A percentile compares a stretch with the other conserved stretches of the same genome.
phyloP scores from a whole-genome alignment of 2,888 invertebrate species.

The Troilus luridus region DNA sequence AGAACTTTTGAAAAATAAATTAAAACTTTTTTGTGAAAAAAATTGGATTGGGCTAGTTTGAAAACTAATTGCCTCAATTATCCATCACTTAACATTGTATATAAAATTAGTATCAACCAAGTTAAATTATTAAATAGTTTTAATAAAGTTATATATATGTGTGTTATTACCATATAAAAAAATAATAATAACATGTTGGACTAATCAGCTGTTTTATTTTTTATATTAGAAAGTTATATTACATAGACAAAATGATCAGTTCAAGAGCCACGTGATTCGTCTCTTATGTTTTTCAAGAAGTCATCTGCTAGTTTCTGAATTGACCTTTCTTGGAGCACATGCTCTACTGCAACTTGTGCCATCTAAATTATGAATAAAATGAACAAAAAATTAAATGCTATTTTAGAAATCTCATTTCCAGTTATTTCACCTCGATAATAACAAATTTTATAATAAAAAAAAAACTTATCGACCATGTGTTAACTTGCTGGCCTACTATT shows the following conservation, averaged over 20 bases:
- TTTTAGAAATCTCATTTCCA: no score
- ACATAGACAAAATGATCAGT: neutral
- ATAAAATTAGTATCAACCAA: no score
- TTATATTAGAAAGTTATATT: neutral
- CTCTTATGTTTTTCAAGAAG: conserved; percentile 50
- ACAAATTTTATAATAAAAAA: no score
- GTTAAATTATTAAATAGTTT: neutral
- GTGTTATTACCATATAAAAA: neutral
- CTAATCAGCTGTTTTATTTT: neutral
- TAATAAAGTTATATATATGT: neutral
- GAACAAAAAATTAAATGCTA: neutral
- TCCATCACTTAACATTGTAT: no score
- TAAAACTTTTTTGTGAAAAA: no score
- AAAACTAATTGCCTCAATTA: no score
- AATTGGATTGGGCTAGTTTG: no score
- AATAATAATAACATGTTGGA: neutral
- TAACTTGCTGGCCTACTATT: no score
- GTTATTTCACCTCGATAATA: no score
- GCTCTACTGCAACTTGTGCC: conserved; percentile 53
- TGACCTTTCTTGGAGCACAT: conserved; percentile 53
- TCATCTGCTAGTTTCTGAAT: conserved; percentile 55
- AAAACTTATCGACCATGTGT: no score
- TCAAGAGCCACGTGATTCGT: neutral
- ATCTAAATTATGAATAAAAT: conserved; percentile 39
- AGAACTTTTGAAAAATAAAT: no score